Evolutionary conservation across 2,797 vertebrate species (phyloP).

Genomic region (Helarctos malayanus): DNA sequence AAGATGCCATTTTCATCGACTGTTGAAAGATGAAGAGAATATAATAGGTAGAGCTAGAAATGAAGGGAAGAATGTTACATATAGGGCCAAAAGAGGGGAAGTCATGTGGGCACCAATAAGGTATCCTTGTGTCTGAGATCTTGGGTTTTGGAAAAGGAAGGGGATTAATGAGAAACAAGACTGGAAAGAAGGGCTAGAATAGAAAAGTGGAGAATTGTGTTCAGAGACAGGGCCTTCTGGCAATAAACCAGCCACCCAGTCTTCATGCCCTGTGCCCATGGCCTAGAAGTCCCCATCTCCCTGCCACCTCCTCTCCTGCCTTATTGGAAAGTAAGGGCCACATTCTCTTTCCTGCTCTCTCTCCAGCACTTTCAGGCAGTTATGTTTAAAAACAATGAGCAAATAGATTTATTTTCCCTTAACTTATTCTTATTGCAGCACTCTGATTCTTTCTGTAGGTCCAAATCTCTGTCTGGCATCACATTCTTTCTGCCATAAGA

Average conservation of each 20-base stretch:
- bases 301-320: not conserved
- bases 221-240: not conserved
- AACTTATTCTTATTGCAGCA: not conserved
- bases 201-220: not conserved
- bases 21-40: not conserved
- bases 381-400: slow-evolving; percentile 10
- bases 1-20: not conserved
- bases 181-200: not conserved
- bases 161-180: not conserved
- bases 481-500: not conserved
- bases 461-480: not conserved
- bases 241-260: not conserved
- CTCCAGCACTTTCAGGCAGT: not conserved
- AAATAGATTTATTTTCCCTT: not conserved
- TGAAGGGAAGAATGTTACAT: not conserved
- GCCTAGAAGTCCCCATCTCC: not conserved
- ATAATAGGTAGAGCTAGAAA: not conserved
- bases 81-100: not conserved
- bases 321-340: not conserved
- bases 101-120: not conserved
- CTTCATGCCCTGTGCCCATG: not conserved
- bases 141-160: not conserved
- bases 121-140: not conserved
- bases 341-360: not conserved
- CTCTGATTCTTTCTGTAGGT: not conserved